phyloP scores from a whole-genome alignment of 1,140 invertebrate genomes.

The Drepana arcuata region DNA sequence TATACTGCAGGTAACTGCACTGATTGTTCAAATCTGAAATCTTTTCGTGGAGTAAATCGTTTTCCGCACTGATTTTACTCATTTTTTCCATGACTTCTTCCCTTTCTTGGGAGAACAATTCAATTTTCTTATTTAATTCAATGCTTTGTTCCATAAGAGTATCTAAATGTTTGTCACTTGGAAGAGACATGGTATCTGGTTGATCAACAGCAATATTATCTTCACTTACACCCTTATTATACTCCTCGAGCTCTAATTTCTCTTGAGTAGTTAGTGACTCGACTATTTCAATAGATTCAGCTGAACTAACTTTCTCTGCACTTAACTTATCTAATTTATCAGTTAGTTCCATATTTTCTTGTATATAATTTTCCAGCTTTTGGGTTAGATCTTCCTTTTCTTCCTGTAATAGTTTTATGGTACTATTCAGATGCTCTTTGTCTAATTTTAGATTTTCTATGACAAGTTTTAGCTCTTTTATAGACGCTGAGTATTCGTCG shows the following conservation, averaged over 20 bases:
- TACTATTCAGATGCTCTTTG: constrained; percentile 68
- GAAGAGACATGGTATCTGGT: constrained; percentile 36
- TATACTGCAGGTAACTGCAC: constrained; percentile 62
- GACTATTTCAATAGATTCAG: constrained; percentile 80
- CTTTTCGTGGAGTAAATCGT: constrained; percentile 71
- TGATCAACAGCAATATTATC: constrained; percentile 17
- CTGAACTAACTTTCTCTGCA: constrained; percentile 77
- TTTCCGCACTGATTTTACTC: constrained; percentile 76
- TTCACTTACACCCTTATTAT: constrained; percentile 51
- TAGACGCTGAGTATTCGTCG: constrained; percentile 67
- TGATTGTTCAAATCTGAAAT: constrained; percentile 73
- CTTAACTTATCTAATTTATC: constrained; percentile 79
- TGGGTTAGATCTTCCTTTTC: constrained; percentile 73
- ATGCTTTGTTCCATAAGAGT: constrained; percentile 72
- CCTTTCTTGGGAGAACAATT: constrained; percentile 76
- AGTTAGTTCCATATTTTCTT: constrained; percentile 78
- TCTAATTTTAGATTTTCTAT: constrained; percentile 71
- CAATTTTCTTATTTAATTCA: constrained; percentile 78
- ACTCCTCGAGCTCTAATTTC: constrained; percentile 73
- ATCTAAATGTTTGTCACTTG: constrained; percentile 69
- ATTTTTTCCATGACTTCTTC: constrained; percentile 80
- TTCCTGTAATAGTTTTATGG: constrained; percentile 72
- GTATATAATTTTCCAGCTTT: constrained; percentile 75
- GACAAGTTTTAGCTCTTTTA: constrained; percentile 69
- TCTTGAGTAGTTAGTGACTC: constrained; percentile 77